A percentile compares a stretch with the other conserved stretches of the same genome.
Evolutionary conservation across 92 coral and sea anemone species (phyloP).

Genomic region (Zoanthus sansibaricus): DNA sequence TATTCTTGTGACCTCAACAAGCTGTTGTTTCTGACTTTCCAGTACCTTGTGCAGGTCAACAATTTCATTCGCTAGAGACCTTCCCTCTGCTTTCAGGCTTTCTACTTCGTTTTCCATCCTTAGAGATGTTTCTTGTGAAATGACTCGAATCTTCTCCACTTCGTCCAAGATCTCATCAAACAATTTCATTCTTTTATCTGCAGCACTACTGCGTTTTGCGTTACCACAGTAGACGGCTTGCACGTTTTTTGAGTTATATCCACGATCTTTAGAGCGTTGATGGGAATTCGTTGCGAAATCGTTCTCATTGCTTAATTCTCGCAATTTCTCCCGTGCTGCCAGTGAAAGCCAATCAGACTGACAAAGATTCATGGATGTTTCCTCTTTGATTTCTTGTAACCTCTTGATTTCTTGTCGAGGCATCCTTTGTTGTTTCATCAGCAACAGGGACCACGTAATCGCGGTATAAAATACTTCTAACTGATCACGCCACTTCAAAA

Average conservation of each 20-base stretch:
- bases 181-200: background rate
- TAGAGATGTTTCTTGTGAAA: slow-evolving; percentile 67
- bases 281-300: slow-evolving; percentile 33
- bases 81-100: slow-evolving; percentile 68
- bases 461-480: slow-evolving; percentile 70
- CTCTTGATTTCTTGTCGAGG: slow-evolving; percentile 57
- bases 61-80: slow-evolving; percentile 81
- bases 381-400: slow-evolving; percentile 72
- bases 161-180: slow-evolving; percentile 59
- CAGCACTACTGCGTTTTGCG: background rate
- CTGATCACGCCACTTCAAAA: slow-evolving; percentile 78
- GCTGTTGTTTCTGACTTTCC: slow-evolving; percentile 72
- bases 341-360: slow-evolving; percentile 68
- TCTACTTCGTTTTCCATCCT: slow-evolving; percentile 72
- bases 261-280: background rate
- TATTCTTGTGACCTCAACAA: slow-evolving; percentile 62
- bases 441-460: slow-evolving; percentile 57
- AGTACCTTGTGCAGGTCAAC: slow-evolving; percentile 75
- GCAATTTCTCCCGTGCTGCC: slow-evolving; percentile 59
- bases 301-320: slow-evolving; percentile 33
- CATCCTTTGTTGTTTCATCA: slow-evolving; percentile 35
- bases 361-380: slow-evolving; percentile 57
- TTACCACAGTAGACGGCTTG: background rate
- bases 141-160: slow-evolving; percentile 68
- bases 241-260: background rate